Base-by-base conservation (phyloP, 2,888 invertebrate genomes). In the Hetaerina titia region DNA sequence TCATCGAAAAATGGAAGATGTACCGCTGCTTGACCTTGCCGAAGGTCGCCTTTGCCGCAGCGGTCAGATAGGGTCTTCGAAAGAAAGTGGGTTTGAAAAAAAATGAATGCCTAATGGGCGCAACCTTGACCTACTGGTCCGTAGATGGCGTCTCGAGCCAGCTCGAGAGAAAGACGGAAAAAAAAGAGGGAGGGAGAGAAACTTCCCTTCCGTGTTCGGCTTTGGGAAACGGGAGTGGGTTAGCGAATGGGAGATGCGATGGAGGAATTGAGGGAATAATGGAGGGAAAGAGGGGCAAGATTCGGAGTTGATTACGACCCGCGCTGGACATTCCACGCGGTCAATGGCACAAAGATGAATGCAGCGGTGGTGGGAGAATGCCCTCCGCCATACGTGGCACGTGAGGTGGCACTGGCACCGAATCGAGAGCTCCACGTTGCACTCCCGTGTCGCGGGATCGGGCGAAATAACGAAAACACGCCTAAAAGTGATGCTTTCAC, bases 101-200 rank as follows among this genome's bases (percentile, higher is more conserved):
- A 92, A 92, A 64, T 58, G 89, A 56, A 89, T 89, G 45, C 89
- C 22, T 89, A 89, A 89, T 89, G 89, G 89, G 89, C 22, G 45
- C n/a, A 92, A 92, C 92, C 92, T 92, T 92, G 92, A 92, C 92
- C 69, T 45, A 45, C 92, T 92, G 64, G 56, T 89, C 57, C 89
- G 58, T 57, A 89, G 57, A 89, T 89, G 89, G 89, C 57, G 89
- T 57, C 89, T 57, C 58, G n/a, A 56, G 89, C n/a, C 2, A 57
- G 89, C 89, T 56, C 56, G 89, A 2, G 81, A 81, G 31, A n/a
- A 81, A 13, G n/a, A n/a, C 11, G 81, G 22, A n/a, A n/a, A 81
- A 81, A 7, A 58, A 22, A 9, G 58, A 57, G 56, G 19, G 89
- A 89, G 89, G 19, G 45, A 17, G 57, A 89, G n/a, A n/a, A 58